These are phyloP conservation scores for Tympanuchus pallidicinctus DNA, from an alignment of 2,113 vertebrate species.

Conservation along the genomic window DNA sequence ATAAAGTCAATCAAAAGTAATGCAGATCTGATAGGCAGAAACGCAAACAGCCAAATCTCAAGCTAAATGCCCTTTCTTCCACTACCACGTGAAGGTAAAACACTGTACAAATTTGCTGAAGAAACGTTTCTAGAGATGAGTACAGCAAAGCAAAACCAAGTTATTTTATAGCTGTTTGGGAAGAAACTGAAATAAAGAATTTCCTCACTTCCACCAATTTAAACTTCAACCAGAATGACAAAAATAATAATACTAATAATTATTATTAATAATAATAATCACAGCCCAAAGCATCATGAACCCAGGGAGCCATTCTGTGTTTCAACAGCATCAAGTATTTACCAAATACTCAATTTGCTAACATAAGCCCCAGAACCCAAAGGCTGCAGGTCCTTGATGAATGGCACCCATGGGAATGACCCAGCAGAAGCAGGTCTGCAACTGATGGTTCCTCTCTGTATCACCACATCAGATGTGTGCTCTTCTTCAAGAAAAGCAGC, in stretches of 20 bases:
- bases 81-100: not conserved
- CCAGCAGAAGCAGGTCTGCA: not conserved
- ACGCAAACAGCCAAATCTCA: not conserved
- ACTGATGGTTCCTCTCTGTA: fast-evolving
- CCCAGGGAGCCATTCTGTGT: not conserved
- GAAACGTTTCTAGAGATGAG: not conserved
- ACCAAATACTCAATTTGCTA: fast-evolving
- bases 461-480: fast-evolving
- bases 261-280: no score
- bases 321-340: not conserved
- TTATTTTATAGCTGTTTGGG: not conserved
- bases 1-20: conserved; percentile 11
- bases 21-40: not conserved
- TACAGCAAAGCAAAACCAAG: not conserved
- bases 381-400: not conserved
- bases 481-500: not conserved
- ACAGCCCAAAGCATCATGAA: not conserved
- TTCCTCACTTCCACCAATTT: not conserved
- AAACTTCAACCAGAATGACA: not conserved
- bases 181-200: not conserved
- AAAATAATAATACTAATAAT: not conserved
- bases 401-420: fast-evolving
- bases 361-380: not conserved
- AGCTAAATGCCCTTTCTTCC: not conserved
- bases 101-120: not conserved